Conservation (phyloP, 2,797 vertebrate genomes). For the Leptodactylus fallax region DNA sequence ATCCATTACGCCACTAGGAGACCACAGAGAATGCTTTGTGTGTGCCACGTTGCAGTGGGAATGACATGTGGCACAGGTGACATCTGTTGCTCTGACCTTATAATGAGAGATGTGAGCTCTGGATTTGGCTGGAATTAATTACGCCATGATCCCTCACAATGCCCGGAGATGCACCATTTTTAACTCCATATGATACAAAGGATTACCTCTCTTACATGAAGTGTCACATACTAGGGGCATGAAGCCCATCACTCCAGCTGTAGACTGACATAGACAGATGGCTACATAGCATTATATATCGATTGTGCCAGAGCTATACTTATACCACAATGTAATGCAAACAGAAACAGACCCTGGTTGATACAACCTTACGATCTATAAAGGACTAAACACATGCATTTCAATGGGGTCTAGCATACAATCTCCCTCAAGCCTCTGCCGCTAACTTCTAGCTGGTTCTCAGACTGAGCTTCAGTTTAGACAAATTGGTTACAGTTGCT, state of each 20-base stretch:
- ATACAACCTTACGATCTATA: too few species aligned
- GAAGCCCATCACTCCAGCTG: neutral
- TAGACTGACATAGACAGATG: slow-evolving; percentile 35
- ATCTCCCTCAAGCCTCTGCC: too few species aligned
- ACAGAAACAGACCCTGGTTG: too few species aligned
- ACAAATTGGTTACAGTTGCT: neutral
- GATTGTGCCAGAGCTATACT: neutral
- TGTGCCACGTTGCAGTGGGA: neutral
- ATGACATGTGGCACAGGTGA: slow-evolving; percentile 16
- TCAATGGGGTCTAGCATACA: neutral
- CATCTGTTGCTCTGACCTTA: slow-evolving; percentile 6
- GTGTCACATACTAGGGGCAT: slow-evolving; percentile 8
- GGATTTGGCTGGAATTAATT: slow-evolving; percentile 18
- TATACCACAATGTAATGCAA: neutral
- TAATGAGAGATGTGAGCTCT: slow-evolving; percentile 21
- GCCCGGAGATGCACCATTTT: neutral
- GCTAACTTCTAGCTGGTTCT: too few species aligned
- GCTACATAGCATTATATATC: neutral
- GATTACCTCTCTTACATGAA: neutral
- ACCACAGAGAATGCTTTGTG: neutral
- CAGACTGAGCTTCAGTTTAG: neutral
- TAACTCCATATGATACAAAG: slow-evolving; percentile 26
- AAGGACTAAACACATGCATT: too few species aligned
- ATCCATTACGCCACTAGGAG: neutral
- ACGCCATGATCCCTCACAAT: neutral